These are phyloP conservation scores for Brevimyrus niger DNA, from an alignment of 2,113 vertebrate genomes.

Conservation along the genomic window DNA sequence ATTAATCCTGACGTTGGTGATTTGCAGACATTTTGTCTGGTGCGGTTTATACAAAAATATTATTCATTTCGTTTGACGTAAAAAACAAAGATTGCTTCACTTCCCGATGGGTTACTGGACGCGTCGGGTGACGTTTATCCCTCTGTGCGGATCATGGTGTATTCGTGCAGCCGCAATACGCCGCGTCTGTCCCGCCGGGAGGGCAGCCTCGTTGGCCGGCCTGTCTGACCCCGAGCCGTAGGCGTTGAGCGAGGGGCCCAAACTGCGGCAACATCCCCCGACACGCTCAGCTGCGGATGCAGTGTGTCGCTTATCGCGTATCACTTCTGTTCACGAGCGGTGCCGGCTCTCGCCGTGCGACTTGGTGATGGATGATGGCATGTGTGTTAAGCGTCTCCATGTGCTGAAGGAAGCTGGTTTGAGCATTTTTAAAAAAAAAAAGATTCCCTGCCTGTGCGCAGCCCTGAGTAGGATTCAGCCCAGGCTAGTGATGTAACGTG, in stretches of 20 bases:
- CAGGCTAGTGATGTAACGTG: not conserved
- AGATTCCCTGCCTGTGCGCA: no score
- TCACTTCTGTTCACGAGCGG: not conserved
- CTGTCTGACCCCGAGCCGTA: not conserved
- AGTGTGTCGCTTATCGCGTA: not conserved
- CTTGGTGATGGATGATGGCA: not conserved
- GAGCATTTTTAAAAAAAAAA: no score
- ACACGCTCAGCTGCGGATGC: not conserved
- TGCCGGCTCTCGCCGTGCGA: not conserved
- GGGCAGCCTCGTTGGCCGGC: not conserved
- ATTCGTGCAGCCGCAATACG: not conserved
- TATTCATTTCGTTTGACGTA: not conserved
- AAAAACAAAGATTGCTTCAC: not conserved
- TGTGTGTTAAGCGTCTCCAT: not conserved
- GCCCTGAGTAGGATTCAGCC: not conserved
- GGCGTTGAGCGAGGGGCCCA: not conserved
- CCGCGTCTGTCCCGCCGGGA: not conserved
- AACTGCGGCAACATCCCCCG: not conserved
- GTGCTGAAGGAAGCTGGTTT: not conserved
- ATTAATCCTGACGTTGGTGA: not conserved
- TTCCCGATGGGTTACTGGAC: not conserved
- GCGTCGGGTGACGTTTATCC: not conserved
- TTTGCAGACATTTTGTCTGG: not conserved
- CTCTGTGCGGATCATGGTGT: not conserved
- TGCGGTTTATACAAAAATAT: not conserved